phyloP scores from a whole-genome alignment of 2,888 invertebrate species.

The Schizotus pectinicornis region DNA sequence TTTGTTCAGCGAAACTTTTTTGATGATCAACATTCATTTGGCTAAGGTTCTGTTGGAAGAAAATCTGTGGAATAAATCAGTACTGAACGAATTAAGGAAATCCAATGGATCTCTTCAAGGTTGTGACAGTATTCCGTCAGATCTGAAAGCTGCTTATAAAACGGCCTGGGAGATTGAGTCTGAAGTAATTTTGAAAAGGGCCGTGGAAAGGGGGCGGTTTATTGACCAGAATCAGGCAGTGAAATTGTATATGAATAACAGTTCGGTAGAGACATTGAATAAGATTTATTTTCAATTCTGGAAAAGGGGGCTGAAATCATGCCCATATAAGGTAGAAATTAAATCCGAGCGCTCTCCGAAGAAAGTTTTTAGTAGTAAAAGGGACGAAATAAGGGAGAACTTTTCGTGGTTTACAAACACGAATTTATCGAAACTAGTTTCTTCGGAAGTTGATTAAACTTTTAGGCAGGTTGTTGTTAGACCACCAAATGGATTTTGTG shows the following conservation, averaged over 20 bases:
- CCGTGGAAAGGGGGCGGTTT: slow-evolving; percentile 68
- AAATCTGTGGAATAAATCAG: slow-evolving; percentile 64
- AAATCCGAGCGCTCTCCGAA: no score
- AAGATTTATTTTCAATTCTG: no score
- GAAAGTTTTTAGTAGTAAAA: no score
- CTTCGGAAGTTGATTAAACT: no score
- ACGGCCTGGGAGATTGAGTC: slow-evolving; percentile 68
- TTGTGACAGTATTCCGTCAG: slow-evolving; percentile 60
- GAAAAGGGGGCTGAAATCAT: no score
- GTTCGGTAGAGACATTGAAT: no score
- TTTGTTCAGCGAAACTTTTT: slow-evolving; percentile 66
- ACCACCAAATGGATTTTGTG: background rate
- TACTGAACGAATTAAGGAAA: slow-evolving; percentile 65
- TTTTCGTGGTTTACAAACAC: no score
- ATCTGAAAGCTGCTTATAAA: slow-evolving; percentile 62
- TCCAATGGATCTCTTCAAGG: slow-evolving; percentile 64
- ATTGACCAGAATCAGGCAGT: slow-evolving; percentile 71
- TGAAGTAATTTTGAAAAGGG: slow-evolving; percentile 65
- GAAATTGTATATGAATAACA: slow-evolving; percentile 66
- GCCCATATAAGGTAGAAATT: no score
- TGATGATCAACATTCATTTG: slow-evolving; percentile 68
- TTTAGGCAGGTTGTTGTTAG: background rate
- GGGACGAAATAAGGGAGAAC: no score
- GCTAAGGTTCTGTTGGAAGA: slow-evolving; percentile 65
- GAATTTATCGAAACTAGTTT: no score